Evolutionary conservation across 2,113 vertebrate genomes (phyloP).

Genomic region (Rhinoderma darwinii): DNA sequence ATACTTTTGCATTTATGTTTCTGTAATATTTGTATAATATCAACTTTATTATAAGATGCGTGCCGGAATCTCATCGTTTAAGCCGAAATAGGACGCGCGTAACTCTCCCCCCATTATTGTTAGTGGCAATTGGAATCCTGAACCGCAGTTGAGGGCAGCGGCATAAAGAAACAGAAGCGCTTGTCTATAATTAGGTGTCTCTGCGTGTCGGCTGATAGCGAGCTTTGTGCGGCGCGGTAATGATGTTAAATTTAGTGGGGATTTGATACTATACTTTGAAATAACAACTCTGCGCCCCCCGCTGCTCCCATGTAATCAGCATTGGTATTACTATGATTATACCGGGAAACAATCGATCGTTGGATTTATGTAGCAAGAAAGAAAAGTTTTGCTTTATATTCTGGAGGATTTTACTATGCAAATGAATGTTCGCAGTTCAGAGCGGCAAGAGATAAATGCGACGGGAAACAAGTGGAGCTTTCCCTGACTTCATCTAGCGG

Average conservation of each 20-base stretch:
- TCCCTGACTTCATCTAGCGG: not conserved
- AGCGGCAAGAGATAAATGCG: slow-evolving; percentile 12
- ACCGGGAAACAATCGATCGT: slow-evolving; percentile 7
- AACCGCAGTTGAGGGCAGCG: not conserved
- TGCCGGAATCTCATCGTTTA: not conserved
- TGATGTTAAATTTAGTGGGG: slow-evolving; percentile 28
- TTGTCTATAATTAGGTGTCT: slow-evolving; percentile 18
- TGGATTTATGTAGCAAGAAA: not conserved
- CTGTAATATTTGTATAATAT: not conserved
- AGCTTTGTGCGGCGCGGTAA: not conserved
- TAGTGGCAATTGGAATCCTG: not conserved
- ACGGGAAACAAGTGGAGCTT: not conserved
- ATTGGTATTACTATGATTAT: slow-evolving; percentile 27
- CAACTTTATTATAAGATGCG: not conserved
- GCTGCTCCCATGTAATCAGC: slow-evolving; percentile 35
- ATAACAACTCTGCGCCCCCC: slow-evolving; percentile 17
- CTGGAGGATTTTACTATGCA: slow-evolving; percentile 38
- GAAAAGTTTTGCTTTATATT: not conserved
- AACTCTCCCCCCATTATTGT: not conserved
- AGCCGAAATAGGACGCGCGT: not conserved
- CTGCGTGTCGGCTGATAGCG: not conserved
- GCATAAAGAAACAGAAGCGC: not conserved
- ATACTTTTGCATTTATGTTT: not conserved
- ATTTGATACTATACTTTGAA: slow-evolving; percentile 28
- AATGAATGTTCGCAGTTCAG: slow-evolving; percentile 18